phyloP scores from a whole-genome alignment of 2,888 invertebrate species.

The Gerris lacustris region DNA sequence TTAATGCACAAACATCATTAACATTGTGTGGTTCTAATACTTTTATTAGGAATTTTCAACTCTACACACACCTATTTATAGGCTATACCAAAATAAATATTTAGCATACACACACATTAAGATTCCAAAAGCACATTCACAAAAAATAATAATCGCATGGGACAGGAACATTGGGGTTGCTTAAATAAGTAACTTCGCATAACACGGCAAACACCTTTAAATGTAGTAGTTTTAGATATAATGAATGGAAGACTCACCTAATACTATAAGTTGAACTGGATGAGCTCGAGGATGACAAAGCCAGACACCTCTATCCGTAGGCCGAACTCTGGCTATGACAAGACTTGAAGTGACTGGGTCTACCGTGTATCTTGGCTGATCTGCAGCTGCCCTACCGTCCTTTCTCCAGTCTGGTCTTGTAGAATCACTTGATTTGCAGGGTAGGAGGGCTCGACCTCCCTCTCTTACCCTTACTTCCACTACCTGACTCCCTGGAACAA shows the following conservation, averaged over 20 bases:
- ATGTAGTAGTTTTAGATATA: not conserved
- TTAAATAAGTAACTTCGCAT: no score
- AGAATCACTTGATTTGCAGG: conserved; percentile 20
- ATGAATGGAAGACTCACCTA: conserved; percentile 26
- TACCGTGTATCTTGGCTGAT: conserved; percentile 39
- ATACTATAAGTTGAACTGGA: conserved; percentile 28
- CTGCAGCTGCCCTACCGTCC: conserved; percentile 28
- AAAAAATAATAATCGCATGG: no score
- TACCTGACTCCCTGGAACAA: conserved; percentile 25
- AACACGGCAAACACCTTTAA: no score
- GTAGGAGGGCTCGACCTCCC: conserved; percentile 26
- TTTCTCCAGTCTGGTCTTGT: conserved; percentile 28
- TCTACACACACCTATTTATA: no score
- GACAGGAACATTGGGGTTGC: no score
- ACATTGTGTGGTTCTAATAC: no score
- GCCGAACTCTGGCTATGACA: conserved; percentile 45
- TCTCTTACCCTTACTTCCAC: conserved; percentile 27
- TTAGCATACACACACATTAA: no score
- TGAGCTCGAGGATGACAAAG: conserved; percentile 51
- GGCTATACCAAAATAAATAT: no score
- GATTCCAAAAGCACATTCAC: no score
- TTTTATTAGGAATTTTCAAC: no score
- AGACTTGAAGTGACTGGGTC: conserved; percentile 40
- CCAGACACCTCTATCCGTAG: conserved; percentile 60
- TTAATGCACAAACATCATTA: no score